Evolutionary conservation across 2,113 vertebrate species (phyloP), one percentile per base, ranked within the genome.

Genomic region (Syngnathus typhle): DNA sequence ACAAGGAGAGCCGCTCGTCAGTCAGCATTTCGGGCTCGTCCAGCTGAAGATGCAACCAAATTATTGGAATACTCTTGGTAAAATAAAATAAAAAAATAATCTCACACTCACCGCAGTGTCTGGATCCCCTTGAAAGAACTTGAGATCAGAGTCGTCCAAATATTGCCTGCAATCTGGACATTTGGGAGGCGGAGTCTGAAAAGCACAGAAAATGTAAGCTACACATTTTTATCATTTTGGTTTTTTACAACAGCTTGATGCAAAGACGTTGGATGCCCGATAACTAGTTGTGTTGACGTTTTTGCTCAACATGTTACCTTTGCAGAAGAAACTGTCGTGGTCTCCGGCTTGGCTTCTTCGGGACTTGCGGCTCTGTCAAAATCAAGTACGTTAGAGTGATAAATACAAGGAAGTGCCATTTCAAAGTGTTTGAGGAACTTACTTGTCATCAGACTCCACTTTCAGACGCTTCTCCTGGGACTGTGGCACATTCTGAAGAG

Each of bases 11-110:
- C 1, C 93, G 92, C 71, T 99, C 97, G 0, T 95, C 94, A 0
- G 95, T 97, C 76, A 99, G 82, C 95, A 98, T 94, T 72, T 97
- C 95, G 0, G 93, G 95, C 65, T 99, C 97, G 2, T 98, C 95
- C 79, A 99, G 83, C 96, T 99, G 75, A 58, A 58, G 19, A 67
- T 1, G 37, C 37, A 4, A 32, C 13, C 21, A 62, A 1, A 55
- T 16, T 21, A 36, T 54, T 54, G 11, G 2, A 23, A 23, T 5
- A 15, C 39, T 39, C 39, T 39, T 11, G 15, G 41, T 9, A 12
- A 52, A 2, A 55, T 36, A 51, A n/a, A 51, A 9, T 0, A 51
- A n/a, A 51, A 9, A 0, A 51, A 51, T 0, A 9, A n/a, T 2
- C 2, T 36, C 13, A 37, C 7, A 7, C 71, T 92, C 78, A 96